Evolutionary conservation across 2,888 invertebrate species (phyloP), one percentile per base, ranked within the genome.

Genomic region (Spilarctia lutea): DNA sequence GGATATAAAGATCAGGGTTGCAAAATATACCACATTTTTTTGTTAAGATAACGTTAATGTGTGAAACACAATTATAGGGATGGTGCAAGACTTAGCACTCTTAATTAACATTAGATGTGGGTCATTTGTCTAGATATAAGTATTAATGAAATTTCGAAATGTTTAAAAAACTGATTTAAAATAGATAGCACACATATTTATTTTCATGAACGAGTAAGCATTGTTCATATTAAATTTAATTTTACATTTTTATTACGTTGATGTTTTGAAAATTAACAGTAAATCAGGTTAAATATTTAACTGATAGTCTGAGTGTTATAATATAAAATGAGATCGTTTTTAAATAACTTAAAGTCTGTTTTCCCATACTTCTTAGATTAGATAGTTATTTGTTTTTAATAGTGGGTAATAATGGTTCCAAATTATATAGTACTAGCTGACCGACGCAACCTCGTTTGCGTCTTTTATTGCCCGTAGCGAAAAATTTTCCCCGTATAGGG

Each of bases 41-140:
- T 67, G 7, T n/a, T 67, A 67, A 42, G 67, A 39, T 42, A 67
- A 67, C n/a, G n/a, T 60, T 60, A 60, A 60, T 60, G 60, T 60
- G 60, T 60, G 48, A 42, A 65, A 70, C 71, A 75, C 72, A 71
- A 71, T 72, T 75, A 78, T 80, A 79, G 78, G 81, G 79, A 79
- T 78, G 78, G 79, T 73, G 76, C 73, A 75, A 78, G 79, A 79
- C 74, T 60, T 27, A 27, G 27, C 60, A 60, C 60, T 60, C 13
- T 60, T 4, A 69, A 69, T 69, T 69, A 24, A 48, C 68, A 69
- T 35, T 56, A 56, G n/a, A 60, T 60, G 11, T n/a, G 60, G 60
- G 60, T 60, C 60, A 27, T 27, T 60, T 27, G 27, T 60, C 60
- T 60, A 60, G 60, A 60, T 56, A 11, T 56, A 56, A 56, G 56